These are phyloP conservation scores for Drosophila suboccidentalis DNA, from an alignment of 2,888 invertebrate genomes.

Conservation along the genomic window DNA sequence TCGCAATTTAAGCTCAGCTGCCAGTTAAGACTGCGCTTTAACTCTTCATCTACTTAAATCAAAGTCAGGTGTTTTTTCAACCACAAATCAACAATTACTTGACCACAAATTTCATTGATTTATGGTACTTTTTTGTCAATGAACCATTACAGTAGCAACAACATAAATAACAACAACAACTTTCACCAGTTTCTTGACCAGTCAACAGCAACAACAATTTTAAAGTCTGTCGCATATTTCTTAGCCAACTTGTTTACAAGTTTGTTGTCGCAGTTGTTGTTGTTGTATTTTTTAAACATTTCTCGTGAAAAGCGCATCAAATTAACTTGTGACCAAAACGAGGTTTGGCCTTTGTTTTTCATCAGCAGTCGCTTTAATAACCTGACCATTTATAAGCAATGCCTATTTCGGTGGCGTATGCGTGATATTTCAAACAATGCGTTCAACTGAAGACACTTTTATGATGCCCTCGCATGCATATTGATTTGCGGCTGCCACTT, in stretches of 20 bases:
- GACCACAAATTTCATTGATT: slow-evolving; percentile 61
- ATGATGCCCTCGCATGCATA: slow-evolving; percentile 31
- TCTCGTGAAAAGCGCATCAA: slow-evolving; percentile 42
- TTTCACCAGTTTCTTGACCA: slow-evolving; percentile 53
- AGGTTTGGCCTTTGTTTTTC: slow-evolving; percentile 35
- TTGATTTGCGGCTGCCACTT: slow-evolving; percentile 48
- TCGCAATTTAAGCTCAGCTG: not conserved
- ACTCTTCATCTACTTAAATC: slow-evolving; percentile 11
- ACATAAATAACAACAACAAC: slow-evolving; percentile 56
- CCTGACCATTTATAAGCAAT: slow-evolving; percentile 13
- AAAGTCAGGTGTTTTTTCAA: slow-evolving; percentile 26
- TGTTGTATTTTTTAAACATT: slow-evolving; percentile 24
- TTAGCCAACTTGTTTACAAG: slow-evolving; percentile 52
- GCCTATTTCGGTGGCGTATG: slow-evolving; percentile 42
- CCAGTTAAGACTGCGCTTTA: not conserved
- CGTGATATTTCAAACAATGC: slow-evolving; percentile 38
- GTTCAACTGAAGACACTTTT: slow-evolving; percentile 42
- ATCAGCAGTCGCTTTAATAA: slow-evolving; percentile 16
- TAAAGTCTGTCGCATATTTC: slow-evolving; percentile 54
- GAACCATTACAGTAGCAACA: slow-evolving; percentile 38
- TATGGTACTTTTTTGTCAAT: slow-evolving; percentile 53
- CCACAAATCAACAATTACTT: slow-evolving; percentile 23
- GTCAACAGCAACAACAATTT: slow-evolving; percentile 54
- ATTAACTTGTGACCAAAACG: slow-evolving; percentile 33
- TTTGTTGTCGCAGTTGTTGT: slow-evolving; percentile 16